Conservation (phyloP, 2,888 invertebrate species). For the Agriotes lineatus region DNA sequence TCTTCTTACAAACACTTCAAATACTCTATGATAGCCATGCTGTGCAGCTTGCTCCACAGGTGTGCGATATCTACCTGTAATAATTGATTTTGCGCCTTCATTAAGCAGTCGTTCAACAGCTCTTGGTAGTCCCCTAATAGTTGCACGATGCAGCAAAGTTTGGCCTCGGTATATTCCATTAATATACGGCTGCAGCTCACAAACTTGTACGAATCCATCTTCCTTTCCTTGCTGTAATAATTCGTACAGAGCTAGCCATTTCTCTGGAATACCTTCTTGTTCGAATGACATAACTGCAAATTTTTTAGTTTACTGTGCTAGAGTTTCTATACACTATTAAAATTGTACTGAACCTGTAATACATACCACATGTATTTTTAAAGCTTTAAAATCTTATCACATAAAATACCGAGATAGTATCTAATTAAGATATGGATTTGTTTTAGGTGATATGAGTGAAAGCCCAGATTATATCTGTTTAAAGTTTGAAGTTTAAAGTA, state of each 20-base stretch:
- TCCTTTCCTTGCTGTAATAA: background rate
- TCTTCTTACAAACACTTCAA: conserved; percentile 68
- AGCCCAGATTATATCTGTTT: too few relatives aligned
- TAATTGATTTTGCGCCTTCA: conserved; percentile 67
- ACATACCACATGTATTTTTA: too few relatives aligned
- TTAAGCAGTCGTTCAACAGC: conserved; percentile 69
- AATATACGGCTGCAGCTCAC: background rate
- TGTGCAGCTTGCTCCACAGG: conserved; percentile 75
- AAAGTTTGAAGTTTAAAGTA: too few relatives aligned
- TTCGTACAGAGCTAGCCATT: background rate
- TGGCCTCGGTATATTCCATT: conserved; percentile 51
- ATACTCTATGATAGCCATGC: conserved; percentile 70
- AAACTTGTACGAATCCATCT: background rate
- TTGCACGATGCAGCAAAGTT: conserved; percentile 65
- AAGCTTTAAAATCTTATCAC: too few relatives aligned
- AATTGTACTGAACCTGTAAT: too few relatives aligned
- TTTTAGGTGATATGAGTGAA: too few relatives aligned
- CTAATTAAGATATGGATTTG: too few relatives aligned
- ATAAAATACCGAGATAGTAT: too few relatives aligned
- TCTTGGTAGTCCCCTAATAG: conserved; percentile 67
- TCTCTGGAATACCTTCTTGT: too few relatives aligned
- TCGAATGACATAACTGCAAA: too few relatives aligned
- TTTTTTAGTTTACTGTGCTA: too few relatives aligned
- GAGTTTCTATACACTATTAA: too few relatives aligned
- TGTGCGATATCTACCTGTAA: conserved; percentile 65